These are phyloP conservation scores for Ascidia mentula DNA, from an alignment of 23 tunicate genomes.

Conservation along the genomic window DNA sequence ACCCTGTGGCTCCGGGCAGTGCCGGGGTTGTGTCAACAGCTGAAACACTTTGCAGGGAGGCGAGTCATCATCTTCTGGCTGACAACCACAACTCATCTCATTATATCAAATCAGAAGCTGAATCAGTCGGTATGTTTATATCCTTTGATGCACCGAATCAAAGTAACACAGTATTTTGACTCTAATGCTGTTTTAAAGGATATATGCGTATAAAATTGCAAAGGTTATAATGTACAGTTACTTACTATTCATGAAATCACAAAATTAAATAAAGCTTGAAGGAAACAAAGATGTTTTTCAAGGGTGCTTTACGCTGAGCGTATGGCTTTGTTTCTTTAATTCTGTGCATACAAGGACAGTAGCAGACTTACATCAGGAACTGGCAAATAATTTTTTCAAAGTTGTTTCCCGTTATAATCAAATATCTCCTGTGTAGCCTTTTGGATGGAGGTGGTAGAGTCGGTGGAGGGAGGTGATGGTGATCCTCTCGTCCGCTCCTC, in stretches of 20 bases:
- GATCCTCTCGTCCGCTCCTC: background rate
- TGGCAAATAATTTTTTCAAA: background rate
- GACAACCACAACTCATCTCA: constrained; percentile 25
- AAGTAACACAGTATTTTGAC: too few relatives aligned
- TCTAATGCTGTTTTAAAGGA: too few relatives aligned
- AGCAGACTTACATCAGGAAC: too few relatives aligned
- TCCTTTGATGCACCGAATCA: too few relatives aligned
- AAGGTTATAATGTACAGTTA: too few relatives aligned
- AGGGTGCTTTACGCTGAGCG: too few relatives aligned
- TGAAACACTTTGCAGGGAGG: constrained; percentile 41
- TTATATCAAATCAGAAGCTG: constrained; percentile 31
- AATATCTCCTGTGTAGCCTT: constrained; percentile 3
- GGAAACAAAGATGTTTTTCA: too few relatives aligned
- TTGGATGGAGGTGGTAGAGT: constrained; percentile 22
- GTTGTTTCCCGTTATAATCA: background rate
- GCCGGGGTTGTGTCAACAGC: constrained; percentile 81
- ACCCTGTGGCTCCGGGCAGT: constrained; percentile 62
- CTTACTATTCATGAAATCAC: too few relatives aligned
- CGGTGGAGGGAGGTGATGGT: background rate
- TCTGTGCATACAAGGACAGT: too few relatives aligned
- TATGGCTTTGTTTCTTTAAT: too few relatives aligned
- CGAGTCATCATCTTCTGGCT: constrained; percentile 48
- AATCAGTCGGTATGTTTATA: constrained; percentile 42
- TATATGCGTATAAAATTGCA: too few relatives aligned
- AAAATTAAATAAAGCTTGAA: too few relatives aligned